Base-by-base conservation (phyloP, 2,113 vertebrate genomes). In the Puntigrus tetrazona region DNA sequence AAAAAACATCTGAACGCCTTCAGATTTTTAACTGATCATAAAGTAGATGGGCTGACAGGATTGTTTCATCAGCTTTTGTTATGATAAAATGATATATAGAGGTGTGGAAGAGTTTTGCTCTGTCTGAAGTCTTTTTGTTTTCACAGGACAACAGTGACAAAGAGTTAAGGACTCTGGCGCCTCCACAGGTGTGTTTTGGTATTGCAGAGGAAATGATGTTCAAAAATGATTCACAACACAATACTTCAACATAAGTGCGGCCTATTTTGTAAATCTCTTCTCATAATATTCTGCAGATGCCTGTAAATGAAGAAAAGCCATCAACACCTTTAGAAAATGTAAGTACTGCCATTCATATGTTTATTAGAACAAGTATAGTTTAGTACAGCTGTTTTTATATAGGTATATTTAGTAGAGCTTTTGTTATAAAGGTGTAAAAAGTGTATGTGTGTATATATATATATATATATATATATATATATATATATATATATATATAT, bases 131-230 rank as follows among this genome's bases (percentile, higher is more conserved):
- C 75, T 88, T n/a, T 52, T 69, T 92, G 57, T 92, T 72, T 73
- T 73, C 57, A 82, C 91, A 95, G 93, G 93, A 86, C 43, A 92
- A 91, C 79, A 27, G 36, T 52, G 91, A 70, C 65, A 70, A 91
- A 81, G 91, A 92, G 36, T 61, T 85, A 80, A 91, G 90, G 86
- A 29, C 91, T 74, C 87, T 77, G 81, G 91, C 76, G 93, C 93
- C 94, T 90, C 94, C 93, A 91, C 89, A 89, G 93, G 94, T 94
- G 91, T 86, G 90, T 90, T 63, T n/a, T 3, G 57, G 85, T 84
- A 74, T 63, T 87, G 75, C 86, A 73, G 4, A 3, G 9, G 20
- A 16, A 16, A 3, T 27, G n/a, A 29, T 52, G 6, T 38, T 45
- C 43, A 34, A 6, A 8, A 27, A 75, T 50, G 16, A 45, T 16